These are phyloP conservation scores for Dioctria linearis DNA, from an alignment of 2,888 invertebrate genomes.

Conservation along the genomic window DNA sequence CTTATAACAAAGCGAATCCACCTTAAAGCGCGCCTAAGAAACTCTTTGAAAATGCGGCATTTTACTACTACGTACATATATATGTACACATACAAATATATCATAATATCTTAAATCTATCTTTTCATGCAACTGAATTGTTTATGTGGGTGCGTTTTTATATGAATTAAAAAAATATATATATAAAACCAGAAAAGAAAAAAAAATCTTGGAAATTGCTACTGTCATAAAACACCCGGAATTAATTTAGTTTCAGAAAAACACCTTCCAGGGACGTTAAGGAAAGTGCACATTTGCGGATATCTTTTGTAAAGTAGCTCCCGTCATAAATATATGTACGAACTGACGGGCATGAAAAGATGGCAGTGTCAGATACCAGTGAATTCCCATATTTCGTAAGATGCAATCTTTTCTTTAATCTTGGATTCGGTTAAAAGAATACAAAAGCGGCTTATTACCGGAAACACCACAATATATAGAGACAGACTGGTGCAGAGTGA, in stretches of 20 bases:
- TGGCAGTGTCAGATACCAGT: conserved; percentile 40
- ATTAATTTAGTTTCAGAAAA: conserved; percentile 21
- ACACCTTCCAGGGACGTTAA: conserved; percentile 14
- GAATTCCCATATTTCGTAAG: conserved; percentile 51
- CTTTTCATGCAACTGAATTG: conserved; percentile 18
- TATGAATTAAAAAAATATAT: conserved; percentile 27
- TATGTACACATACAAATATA: too few relatives aligned
- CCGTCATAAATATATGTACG: conserved; percentile 43
- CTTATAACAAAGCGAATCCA: background rate
- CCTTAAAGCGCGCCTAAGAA: conserved; percentile 34
- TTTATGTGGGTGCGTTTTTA: conserved; percentile 47
- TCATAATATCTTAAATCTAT: background rate
- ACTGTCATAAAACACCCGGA: conserved; percentile 29
- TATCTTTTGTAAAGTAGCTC: conserved; percentile 1
- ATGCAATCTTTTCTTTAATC: conserved; percentile 54
- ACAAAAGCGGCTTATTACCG: conserved; percentile 47
- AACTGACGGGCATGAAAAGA: conserved; percentile 46
- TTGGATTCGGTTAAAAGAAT: conserved; percentile 54
- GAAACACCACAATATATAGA: conserved; percentile 29
- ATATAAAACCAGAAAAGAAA: background rate
- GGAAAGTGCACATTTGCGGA: conserved; percentile 23
- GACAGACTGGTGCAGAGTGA: background rate
- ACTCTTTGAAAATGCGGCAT: background rate
- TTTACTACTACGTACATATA: too few relatives aligned
- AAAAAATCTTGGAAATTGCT: conserved; percentile 1